Conservation (phyloP, 35 echinoderm and acorn worm genomes). For the Ophioderma brevispina region DNA sequence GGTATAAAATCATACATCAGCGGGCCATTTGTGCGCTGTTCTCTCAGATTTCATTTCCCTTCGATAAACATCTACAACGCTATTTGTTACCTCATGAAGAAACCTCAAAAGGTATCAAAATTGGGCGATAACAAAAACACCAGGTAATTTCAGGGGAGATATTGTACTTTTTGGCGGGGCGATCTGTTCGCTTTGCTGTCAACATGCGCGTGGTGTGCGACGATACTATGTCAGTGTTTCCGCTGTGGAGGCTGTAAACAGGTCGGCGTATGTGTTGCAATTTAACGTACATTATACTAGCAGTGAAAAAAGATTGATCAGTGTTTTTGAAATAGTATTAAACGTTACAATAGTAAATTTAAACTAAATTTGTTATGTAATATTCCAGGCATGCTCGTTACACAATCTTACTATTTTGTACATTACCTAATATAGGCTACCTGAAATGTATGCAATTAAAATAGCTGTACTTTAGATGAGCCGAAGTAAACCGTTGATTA, state of each 20-base stretch:
- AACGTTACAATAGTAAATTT: too few species aligned
- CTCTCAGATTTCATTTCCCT: not conserved
- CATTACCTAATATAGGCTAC: too few species aligned
- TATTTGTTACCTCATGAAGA: constrained; percentile 9
- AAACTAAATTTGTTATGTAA: too few species aligned
- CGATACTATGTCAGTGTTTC: not conserved
- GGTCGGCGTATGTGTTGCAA: not conserved
- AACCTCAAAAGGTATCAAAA: constrained; percentile 10
- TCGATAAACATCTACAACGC: not conserved
- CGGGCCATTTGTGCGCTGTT: not conserved
- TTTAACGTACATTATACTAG: too few species aligned
- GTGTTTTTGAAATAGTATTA: too few species aligned
- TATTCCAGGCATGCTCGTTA: too few species aligned
- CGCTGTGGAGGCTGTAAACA: not conserved
- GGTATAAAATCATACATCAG: constrained; percentile 10
- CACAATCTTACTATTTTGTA: too few species aligned
- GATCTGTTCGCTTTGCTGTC: not conserved
- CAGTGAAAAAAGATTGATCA: too few species aligned
- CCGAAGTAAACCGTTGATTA: too few species aligned
- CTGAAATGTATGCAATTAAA: too few species aligned
- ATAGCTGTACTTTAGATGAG: too few species aligned
- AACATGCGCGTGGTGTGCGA: not conserved
- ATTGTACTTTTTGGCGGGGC: not conserved
- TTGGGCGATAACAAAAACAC: constrained; percentile 10
- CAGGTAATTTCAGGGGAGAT: not conserved